A percentile compares a stretch with the other conserved stretches of the same genome.
Conservation (phyloP, 2,888 invertebrate genomes). For the Chirona hameri region DNA sequence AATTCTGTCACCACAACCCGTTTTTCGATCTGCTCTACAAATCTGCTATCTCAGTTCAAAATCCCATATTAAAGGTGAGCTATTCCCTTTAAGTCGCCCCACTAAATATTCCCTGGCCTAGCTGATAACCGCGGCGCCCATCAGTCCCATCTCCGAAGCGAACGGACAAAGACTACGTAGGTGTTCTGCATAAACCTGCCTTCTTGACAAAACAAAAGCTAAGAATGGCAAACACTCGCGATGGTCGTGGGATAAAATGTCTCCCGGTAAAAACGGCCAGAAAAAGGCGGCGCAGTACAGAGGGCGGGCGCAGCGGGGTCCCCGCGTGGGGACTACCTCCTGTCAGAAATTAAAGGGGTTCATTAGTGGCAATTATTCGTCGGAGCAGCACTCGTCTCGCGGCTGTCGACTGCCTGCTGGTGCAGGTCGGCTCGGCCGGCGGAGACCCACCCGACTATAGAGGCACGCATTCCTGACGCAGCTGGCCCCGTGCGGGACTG, state of each 20-base stretch:
- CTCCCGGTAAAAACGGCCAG: neutral
- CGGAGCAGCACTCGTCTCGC: slow-evolving; percentile 6
- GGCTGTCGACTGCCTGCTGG: neutral
- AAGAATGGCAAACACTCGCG: slow-evolving; percentile 25
- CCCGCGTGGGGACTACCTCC: slow-evolving; percentile 7
- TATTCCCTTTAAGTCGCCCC: no score
- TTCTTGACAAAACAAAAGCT: slow-evolving; percentile 1
- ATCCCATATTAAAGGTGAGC: no score
- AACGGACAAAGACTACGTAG: neutral
- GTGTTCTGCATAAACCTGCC: neutral
- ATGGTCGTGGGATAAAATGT: slow-evolving; percentile 29
- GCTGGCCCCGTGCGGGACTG: no score
- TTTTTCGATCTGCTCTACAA: no score
- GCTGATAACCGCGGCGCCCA: neutral
- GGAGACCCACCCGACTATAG: neutral
- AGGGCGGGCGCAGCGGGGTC: neutral
- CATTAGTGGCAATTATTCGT: slow-evolving; percentile 28
- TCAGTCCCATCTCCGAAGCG: neutral
- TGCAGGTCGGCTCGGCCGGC: neutral
- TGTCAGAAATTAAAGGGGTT: slow-evolving; percentile 29
- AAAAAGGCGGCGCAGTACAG: slow-evolving; percentile 5
- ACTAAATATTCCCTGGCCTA: neutral
- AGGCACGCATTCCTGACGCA: neutral
- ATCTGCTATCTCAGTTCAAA: no score
- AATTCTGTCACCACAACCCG: no score